These are phyloP conservation scores for Sebastes hopkinsi DNA, from an alignment of 2,797 vertebrate genomes.

Conservation along the genomic window DNA sequence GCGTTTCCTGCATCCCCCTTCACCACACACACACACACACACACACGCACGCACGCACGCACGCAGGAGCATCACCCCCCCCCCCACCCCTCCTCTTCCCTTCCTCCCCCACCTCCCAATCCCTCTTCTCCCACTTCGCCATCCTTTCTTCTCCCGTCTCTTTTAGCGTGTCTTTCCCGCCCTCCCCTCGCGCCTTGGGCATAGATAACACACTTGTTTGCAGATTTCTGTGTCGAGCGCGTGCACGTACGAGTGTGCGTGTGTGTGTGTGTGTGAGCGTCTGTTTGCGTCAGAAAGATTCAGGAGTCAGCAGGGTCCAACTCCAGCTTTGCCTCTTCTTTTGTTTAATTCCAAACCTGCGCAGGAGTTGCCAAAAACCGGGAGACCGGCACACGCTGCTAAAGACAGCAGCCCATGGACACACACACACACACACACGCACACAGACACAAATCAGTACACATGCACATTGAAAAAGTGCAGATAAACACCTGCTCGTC, in stretches of 20 bases:
- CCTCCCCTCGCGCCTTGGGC: neutral
- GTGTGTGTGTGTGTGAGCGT: constrained; percentile 6
- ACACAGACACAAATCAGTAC: neutral
- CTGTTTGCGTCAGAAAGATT: constrained; percentile 39
- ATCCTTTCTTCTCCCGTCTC: constrained; percentile 15
- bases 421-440: neutral
- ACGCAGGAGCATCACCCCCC: neutral
- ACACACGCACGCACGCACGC: neutral
- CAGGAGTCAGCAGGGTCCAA: constrained; percentile 42
- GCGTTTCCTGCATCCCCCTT: neutral
- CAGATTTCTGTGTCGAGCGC: constrained; percentile 2
- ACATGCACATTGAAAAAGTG: neutral
- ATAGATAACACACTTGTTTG: constrained; percentile 43
- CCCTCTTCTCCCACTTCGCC: constrained; percentile 1
- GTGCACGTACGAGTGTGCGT: neutral
- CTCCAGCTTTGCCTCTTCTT: constrained; percentile 48
- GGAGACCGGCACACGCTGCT: constrained; percentile 18
- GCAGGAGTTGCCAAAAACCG: constrained; percentile 26
- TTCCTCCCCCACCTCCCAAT: neutral
- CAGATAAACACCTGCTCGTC: neutral
- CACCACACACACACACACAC: neutral
- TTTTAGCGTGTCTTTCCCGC: constrained; percentile 1
- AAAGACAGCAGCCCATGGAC: neutral
- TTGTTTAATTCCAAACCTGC: constrained; percentile 56
- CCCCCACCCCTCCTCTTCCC: too few species aligned